These are phyloP conservation scores for Syngnathoides biaculeatus DNA, from an alignment of 2,113 vertebrate species.

Conservation along the genomic window DNA sequence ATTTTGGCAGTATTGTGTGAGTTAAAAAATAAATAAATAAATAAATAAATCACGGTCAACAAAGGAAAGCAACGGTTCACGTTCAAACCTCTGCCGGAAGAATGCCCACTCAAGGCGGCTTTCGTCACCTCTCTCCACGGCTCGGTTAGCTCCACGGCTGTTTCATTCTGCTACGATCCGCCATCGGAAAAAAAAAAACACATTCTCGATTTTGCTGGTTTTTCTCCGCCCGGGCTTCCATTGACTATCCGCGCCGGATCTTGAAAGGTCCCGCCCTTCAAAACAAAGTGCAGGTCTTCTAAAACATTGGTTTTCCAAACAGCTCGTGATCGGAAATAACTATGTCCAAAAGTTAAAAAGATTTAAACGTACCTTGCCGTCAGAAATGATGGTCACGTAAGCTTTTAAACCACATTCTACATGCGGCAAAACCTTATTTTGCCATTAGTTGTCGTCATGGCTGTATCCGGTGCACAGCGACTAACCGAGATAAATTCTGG, in stretches of 20 bases:
- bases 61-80: background rate
- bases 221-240: constrained; percentile 16
- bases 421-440: background rate
- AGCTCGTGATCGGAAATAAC: background rate
- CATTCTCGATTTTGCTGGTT: constrained; percentile 3
- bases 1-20: background rate
- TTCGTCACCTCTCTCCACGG: background rate
- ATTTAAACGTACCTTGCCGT: background rate
- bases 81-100: background rate
- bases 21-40: too few relatives aligned
- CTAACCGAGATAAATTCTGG: background rate
- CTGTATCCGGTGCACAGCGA: background rate
- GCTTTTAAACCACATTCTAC: background rate
- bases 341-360: fast-evolving
- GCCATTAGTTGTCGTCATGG: background rate
- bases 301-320: background rate
- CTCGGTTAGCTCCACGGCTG: background rate
- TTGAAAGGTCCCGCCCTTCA: constrained; percentile 17
- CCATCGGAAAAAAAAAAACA: background rate
- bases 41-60: too few relatives aligned
- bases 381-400: background rate
- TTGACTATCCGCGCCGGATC: constrained; percentile 36
- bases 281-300: constrained; percentile 38
- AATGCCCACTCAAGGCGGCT: background rate
- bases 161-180: background rate